These are phyloP conservation scores for Brachionichthys hirsutus DNA, from an alignment of 2,113 vertebrate genomes.

Conservation along the genomic window DNA sequence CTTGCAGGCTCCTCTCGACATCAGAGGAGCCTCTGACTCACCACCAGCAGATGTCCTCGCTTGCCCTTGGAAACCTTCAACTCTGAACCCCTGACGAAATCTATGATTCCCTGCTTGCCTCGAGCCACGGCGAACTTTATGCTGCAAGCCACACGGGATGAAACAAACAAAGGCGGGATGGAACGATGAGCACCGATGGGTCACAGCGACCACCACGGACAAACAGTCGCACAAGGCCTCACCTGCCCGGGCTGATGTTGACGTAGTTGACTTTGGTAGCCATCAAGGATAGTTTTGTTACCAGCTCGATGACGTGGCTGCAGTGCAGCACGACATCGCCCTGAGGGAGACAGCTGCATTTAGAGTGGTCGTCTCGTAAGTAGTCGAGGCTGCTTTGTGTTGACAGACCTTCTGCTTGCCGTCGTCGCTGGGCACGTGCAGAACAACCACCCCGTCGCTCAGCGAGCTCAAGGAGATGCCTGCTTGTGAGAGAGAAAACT, in stretches of 20 bases:
- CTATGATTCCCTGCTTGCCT: slow-evolving; percentile 90
- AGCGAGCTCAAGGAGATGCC: slow-evolving; percentile 94
- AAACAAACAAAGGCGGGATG: neutral
- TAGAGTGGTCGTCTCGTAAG: neutral
- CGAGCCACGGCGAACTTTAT: slow-evolving; percentile 88
- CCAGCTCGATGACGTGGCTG: slow-evolving; percentile 89
- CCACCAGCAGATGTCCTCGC: slow-evolving; percentile 94
- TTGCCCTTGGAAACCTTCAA: slow-evolving; percentile 93
- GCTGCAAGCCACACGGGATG: slow-evolving; percentile 67
- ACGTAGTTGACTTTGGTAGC: slow-evolving; percentile 83
- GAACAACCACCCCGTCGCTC: slow-evolving; percentile 90
- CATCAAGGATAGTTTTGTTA: slow-evolving; percentile 88
- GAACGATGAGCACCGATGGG: slow-evolving; percentile 1
- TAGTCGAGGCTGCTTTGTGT: neutral
- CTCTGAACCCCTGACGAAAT: slow-evolving; percentile 89
- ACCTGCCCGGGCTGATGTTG: slow-evolving; percentile 96
- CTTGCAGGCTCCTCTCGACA: slow-evolving; percentile 20
- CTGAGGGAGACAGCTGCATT: slow-evolving; percentile 65
- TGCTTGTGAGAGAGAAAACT: slow-evolving; percentile 51
- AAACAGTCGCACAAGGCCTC: slow-evolving; percentile 12
- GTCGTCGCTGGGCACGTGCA: slow-evolving; percentile 89
- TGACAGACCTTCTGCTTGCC: slow-evolving; percentile 91
- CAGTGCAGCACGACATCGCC: slow-evolving; percentile 93
- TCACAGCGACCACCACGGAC: neutral
- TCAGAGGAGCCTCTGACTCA: slow-evolving; percentile 74